Evolutionary conservation across 2,797 vertebrate species (phyloP), one percentile per base, ranked within the genome.

Genomic region (Pangasius sanitwongsei): DNA sequence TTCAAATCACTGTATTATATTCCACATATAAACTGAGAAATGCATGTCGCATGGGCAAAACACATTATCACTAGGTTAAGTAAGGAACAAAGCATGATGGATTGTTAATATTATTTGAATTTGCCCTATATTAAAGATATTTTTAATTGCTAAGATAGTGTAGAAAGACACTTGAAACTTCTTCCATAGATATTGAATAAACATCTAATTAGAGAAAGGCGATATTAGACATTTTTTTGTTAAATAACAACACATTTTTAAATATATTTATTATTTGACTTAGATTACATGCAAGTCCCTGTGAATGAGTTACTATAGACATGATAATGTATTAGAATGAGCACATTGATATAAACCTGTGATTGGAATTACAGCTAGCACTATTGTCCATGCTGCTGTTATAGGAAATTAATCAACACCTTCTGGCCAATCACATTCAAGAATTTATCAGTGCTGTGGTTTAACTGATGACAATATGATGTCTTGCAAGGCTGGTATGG

Each of bases 161-260:
- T 18, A 55, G 50, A 55, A 63, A 63, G 74, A 50, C 75, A 78
- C 28, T 78, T 81, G 34, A 41, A 61, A 61, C 11, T 4, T 83
- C 41, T n/a, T 83, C 34, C 37, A 63, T 44, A 83, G n/a, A 63
- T 63, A 83, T 65, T 83, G 63, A 16, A 91, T 82, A 37, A 63
- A 44, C 37, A 44, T 25, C 37, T 81, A 4, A 5, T 15, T 41
- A 25, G 11, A 44, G 57, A 16, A 81, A 23, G 16, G 0, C 28
- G 18, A 15, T 16, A 16, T 53, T 78, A 23, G 16, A 31, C 50
- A 20, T 55, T 80, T n/a, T 20, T 18, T 53, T 28, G 12, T 12
- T 74, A 11, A 74, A 74, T 74, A 74, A 74, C 25, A 31, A 77
- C 11, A 78, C 15, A 55, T 15, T 31, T 44, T 31, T 50, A 78